These are phyloP conservation scores for Tanytarsus gracilentus DNA, from an alignment of 2,888 invertebrate genomes.

Conservation along the genomic window DNA sequence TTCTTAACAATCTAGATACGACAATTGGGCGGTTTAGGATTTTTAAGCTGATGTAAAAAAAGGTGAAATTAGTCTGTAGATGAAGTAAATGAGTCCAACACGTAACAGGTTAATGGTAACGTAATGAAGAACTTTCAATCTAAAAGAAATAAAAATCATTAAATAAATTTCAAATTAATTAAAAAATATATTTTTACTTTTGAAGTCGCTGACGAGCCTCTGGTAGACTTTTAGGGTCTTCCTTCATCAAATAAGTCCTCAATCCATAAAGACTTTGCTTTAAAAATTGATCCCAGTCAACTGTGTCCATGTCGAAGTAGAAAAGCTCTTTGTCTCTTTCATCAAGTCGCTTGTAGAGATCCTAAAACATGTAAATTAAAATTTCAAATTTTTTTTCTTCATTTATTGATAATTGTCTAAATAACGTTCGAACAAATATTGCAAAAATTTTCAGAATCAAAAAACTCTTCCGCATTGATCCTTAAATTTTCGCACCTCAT, in stretches of 20 bases:
- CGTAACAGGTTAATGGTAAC: too few relatives aligned
- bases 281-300: slow-evolving; percentile 66
- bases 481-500: too few relatives aligned
- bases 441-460: neutral
- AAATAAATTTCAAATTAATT: slow-evolving; percentile 9
- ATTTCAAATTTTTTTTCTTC: neutral
- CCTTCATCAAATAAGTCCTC: slow-evolving; percentile 66
- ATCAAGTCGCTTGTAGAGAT: slow-evolving; percentile 42
- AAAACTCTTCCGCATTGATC: too few relatives aligned
- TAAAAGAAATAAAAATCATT: neutral
- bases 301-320: slow-evolving; percentile 59
- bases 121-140: neutral
- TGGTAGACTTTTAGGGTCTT: slow-evolving; percentile 58
- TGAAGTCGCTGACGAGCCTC: slow-evolving; percentile 51
- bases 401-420: neutral
- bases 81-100: too few relatives aligned
- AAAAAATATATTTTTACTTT: slow-evolving; percentile 44
- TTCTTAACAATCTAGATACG: too few relatives aligned
- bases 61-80: too few relatives aligned
- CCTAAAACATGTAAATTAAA: slow-evolving; percentile 30
- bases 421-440: neutral
- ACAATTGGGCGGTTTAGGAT: too few relatives aligned
- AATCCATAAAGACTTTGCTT: slow-evolving; percentile 62
- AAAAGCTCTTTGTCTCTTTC: slow-evolving; percentile 49
- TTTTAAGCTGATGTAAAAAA: too few relatives aligned